A percentile compares a stretch with the other conserved stretches of the same genome.
Evolutionary conservation across 2,113 vertebrate species (phyloP).

Genomic region (Mesitornis unicolor): DNA sequence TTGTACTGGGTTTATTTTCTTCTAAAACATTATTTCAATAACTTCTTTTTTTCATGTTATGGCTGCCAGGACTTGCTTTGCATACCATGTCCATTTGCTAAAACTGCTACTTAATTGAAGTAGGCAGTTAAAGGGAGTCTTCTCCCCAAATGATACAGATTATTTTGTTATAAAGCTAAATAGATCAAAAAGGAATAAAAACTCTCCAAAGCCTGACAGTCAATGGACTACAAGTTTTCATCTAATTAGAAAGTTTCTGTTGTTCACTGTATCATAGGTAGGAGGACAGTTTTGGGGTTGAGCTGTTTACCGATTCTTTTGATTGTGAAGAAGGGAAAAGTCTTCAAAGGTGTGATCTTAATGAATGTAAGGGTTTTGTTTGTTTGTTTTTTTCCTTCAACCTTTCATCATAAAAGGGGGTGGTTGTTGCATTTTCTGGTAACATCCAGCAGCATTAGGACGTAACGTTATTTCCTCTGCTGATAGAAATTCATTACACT

Average conservation of each 20-base stretch:
- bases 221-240: slow-evolving; percentile 46
- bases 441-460: background rate
- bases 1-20: background rate
- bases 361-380: slow-evolving; percentile 22
- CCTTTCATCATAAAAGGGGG: background rate
- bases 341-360: slow-evolving; percentile 41
- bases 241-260: slow-evolving; percentile 2
- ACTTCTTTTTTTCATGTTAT: background rate
- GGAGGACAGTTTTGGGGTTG: slow-evolving; percentile 27
- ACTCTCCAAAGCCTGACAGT: slow-evolving; percentile 49
- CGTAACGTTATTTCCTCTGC: background rate
- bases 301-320: slow-evolving; percentile 44
- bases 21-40: background rate
- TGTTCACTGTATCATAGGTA: background rate
- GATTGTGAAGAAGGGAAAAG: slow-evolving; percentile 29
- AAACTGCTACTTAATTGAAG: slow-evolving; percentile 36
- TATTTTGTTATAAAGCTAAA: slow-evolving; percentile 31
- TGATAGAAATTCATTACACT: background rate
- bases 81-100: background rate
- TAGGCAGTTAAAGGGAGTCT: background rate
- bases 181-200: slow-evolving; percentile 30
- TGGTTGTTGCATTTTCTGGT: background rate
- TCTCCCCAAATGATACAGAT: background rate
- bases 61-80: slow-evolving; percentile 5
- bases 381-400: background rate